phyloP scores from a whole-genome alignment of 1,140 invertebrate species.

The Delia radicum region DNA sequence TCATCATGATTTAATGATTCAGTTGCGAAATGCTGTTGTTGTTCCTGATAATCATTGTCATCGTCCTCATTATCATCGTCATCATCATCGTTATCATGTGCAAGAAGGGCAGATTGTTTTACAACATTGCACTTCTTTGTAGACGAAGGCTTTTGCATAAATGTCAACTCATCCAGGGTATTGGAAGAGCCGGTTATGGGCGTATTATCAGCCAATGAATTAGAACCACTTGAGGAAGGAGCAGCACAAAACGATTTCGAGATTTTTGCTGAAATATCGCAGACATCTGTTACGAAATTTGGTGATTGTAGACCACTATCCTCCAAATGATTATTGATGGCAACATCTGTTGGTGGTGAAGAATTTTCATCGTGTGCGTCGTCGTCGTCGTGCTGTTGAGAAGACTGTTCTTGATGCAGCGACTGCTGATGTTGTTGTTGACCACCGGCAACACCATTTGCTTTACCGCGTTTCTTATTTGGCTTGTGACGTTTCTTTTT shows the following conservation, averaged over 20 bases:
- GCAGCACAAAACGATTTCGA: constrained; percentile 30
- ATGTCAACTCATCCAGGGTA: constrained; percentile 20
- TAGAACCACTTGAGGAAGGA: constrained; percentile 26
- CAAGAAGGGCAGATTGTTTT: not conserved
- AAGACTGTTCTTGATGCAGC: no score
- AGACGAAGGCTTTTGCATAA: not conserved
- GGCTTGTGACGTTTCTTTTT: constrained; percentile 87
- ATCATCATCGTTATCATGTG: constrained; percentile 5
- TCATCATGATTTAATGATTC: constrained; percentile 56
- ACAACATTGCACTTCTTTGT: not conserved
- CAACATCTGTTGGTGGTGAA: constrained; percentile 21
- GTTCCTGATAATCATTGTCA: constrained; percentile 15
- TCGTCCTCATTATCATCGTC: constrained; percentile 7
- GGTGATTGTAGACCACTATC: constrained; percentile 10
- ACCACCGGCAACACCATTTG: constrained; percentile 41
- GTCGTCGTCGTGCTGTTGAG: constrained; percentile 35
- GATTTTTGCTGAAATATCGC: constrained; percentile 28
- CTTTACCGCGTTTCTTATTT: constrained; percentile 71
- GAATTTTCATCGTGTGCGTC: constrained; percentile 23
- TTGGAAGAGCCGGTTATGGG: constrained; percentile 24
- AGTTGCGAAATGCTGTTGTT: constrained; percentile 44
- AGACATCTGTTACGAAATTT: constrained; percentile 22
- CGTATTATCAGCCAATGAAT: constrained; percentile 22
- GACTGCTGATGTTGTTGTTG: constrained; percentile 7
- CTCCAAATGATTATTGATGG: constrained; percentile 3